Conservation (phyloP, 2,888 invertebrate species). For the Ariolimax columbianus region DNA sequence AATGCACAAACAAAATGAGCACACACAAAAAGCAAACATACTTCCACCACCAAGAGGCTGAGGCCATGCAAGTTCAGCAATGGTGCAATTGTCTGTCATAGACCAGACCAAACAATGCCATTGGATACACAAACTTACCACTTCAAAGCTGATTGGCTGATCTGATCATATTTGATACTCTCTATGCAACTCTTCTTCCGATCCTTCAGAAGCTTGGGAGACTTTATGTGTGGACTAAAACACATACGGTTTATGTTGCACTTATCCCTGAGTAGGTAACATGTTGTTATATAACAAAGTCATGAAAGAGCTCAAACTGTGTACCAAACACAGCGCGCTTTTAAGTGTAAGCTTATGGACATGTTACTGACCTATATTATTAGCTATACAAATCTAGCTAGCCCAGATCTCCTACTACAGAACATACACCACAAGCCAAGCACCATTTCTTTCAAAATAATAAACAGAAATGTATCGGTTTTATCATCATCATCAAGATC, state of each 20-base stretch:
- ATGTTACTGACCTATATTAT: too few species aligned
- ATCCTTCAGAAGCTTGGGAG: neutral
- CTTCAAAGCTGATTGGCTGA: neutral
- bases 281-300: neutral
- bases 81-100: neutral
- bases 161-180: neutral
- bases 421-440: too few species aligned
- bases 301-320: too few species aligned
- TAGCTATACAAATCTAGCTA: too few species aligned
- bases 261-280: neutral
- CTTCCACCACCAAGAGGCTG: neutral
- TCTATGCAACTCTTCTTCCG: neutral
- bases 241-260: neutral
- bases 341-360: too few species aligned
- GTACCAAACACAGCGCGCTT: too few species aligned
- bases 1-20: too few species aligned
- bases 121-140: neutral
- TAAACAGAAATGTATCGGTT: too few species aligned
- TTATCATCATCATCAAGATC: too few species aligned
- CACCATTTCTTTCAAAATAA: too few species aligned
- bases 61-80: slow-evolving; percentile 2
- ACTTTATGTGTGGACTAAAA: neutral
- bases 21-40: neutral
- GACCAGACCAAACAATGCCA: neutral
- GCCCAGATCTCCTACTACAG: too few species aligned